Base-by-base conservation (phyloP, 2,113 vertebrate species). In the Aldabrachelys gigantea region DNA sequence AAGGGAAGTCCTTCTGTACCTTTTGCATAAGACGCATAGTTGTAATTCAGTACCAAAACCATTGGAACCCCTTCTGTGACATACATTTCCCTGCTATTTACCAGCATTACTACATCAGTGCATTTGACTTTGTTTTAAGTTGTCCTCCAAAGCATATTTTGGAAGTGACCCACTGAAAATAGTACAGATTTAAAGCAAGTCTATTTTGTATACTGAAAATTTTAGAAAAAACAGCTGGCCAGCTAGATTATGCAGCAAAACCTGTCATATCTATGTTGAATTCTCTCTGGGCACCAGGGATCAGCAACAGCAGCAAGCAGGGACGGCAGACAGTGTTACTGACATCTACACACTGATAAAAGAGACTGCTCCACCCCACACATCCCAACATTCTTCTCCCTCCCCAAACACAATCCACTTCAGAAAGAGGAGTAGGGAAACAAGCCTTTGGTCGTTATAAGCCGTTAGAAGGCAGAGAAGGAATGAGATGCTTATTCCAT, bases 161-260 rank as follows among this genome's bases (percentile, higher is more conserved):
- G 82, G 65, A 82, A 94, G 62, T 38, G 52, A 88, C 44, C 83
- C 19, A 29, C 2, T 53, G 88, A 91, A 89, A 91, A 56, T 2
- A 62, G 44, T 0, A 3, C 27, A 5, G 91, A 80, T 91, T 84
- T 57, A 69, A 86, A 90, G 75, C 93, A 31, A 38, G 49, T 21
- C 84, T 89, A 81, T 57, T 79, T 8, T 13, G 89, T 44, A 29
- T 52, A 17, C 44, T 1, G 50, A 75, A 59, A 88, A 80, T 94
- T 97, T 27, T 92, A 93, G 65, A 38, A 35, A 78, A 79, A 82
- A 44, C 88, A 96, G 95, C 95, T 96, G 92, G 88, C 76, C 91
- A 91, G 65, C 91, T 90, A 85, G 96, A 97, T 97, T 87, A 96
- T 89, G 82, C 82, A 87, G 95, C 90, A 89, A 91, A 96, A 89